Evolutionary conservation across 2,113 vertebrate species (phyloP).

Genomic region (Elgaria multicarinata): DNA sequence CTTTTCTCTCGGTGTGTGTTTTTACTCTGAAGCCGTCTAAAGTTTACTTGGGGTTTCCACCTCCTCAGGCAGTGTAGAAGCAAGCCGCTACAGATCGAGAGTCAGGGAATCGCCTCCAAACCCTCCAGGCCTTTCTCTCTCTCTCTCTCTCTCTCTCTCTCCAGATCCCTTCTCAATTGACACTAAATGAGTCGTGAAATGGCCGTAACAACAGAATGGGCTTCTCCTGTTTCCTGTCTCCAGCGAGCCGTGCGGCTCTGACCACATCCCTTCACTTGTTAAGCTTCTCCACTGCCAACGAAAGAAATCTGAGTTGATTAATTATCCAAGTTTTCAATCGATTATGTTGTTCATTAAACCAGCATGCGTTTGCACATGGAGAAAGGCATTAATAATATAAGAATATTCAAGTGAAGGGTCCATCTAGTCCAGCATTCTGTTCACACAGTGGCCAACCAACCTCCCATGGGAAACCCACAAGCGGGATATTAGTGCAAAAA

Average conservation of each 20-base stretch:
- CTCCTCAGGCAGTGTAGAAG: not conserved
- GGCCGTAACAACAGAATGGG: not conserved
- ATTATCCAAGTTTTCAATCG: not conserved
- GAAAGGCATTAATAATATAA: not conserved
- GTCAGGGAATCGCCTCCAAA: conserved; percentile 15
- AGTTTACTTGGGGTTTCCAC: not conserved
- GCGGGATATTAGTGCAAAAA: no score
- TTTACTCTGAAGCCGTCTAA: conserved; percentile 9
- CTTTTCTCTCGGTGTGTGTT: conserved; percentile 27
- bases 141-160: not conserved
- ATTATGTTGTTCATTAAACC: accelerated
- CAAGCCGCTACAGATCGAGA: not conserved
- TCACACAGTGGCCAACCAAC: no score
- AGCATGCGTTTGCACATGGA: not conserved
- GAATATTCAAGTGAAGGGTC: no score
- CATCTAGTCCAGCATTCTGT: no score
- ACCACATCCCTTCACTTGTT: no score
- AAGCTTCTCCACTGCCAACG: not conserved
- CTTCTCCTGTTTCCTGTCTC: not conserved
- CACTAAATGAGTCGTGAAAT: conserved; percentile 42
- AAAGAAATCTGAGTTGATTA: not conserved
- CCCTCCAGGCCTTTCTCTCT: not conserved
- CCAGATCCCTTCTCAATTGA: not conserved
- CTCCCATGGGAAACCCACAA: no score
- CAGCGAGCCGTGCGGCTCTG: not conserved